Evolutionary conservation across 2,888 invertebrate species (phyloP).

Genomic region (Acheta domesticus): DNA sequence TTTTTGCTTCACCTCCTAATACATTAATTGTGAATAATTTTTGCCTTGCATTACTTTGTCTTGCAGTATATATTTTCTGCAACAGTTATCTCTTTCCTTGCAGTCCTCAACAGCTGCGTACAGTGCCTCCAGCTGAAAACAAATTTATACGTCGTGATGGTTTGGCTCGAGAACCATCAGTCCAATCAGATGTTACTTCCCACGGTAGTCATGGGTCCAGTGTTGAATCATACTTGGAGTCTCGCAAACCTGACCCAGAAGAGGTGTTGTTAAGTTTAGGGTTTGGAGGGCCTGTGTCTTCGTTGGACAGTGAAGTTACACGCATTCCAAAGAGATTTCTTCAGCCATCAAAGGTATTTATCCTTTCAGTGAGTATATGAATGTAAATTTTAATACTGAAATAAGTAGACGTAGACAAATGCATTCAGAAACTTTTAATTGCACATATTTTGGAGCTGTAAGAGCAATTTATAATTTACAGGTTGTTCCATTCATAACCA

Average conservation of each 20-base stretch:
- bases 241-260: conserved; percentile 84
- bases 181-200: conserved; percentile 45
- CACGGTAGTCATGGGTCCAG: conserved; percentile 66
- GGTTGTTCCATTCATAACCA: too few species aligned
- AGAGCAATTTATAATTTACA: too few species aligned
- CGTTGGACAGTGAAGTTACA: conserved; percentile 63
- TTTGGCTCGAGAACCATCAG: conserved; percentile 46
- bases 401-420: background rate
- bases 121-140: background rate
- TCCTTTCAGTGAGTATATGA: conserved; percentile 20
- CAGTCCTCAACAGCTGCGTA: background rate
- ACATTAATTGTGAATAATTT: too few species aligned
- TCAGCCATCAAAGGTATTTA: conserved; percentile 68
- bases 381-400: background rate
- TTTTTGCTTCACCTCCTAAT: too few species aligned
- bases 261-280: conserved; percentile 70
- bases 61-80: too few species aligned
- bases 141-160: conserved; percentile 22
- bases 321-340: conserved; percentile 81
- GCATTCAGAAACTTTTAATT: conserved; percentile 19
- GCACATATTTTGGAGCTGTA: background rate
- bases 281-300: conserved; percentile 44
- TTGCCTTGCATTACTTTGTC: too few species aligned
- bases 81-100: background rate
- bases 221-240: conserved; percentile 77